These are phyloP conservation scores for Dexiosoma caninum DNA, from an alignment of 2,888 invertebrate species.

Conservation along the genomic window DNA sequence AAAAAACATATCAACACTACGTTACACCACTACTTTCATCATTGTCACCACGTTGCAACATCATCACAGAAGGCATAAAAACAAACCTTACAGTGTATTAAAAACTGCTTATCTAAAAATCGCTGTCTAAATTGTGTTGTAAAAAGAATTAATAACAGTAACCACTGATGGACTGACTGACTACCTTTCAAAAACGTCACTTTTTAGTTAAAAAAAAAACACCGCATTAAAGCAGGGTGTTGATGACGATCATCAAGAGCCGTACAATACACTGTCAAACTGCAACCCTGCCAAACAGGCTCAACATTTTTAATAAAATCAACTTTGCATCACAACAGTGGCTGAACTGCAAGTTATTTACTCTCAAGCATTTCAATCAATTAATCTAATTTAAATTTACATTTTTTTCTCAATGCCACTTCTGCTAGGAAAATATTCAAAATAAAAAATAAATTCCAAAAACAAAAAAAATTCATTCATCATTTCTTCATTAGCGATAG, in stretches of 20 bases:
- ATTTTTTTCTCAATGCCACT: slow-evolving; percentile 53
- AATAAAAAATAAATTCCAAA: not conserved
- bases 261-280: slow-evolving; percentile 1
- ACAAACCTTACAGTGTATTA: slow-evolving; percentile 1
- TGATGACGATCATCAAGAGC: slow-evolving; percentile 52
- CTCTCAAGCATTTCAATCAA: slow-evolving; percentile 72
- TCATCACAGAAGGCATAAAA: slow-evolving; percentile 31
- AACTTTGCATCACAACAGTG: not conserved
- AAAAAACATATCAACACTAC: slow-evolving; percentile 52
- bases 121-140: slow-evolving; percentile 46
- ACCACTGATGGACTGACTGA: slow-evolving; percentile 52
- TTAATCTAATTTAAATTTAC: slow-evolving; percentile 76
- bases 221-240: slow-evolving; percentile 50
- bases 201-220: slow-evolving; percentile 40
- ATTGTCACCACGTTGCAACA: not conserved
- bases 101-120: slow-evolving; percentile 15
- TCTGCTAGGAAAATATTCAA: slow-evolving; percentile 38
- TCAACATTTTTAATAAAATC: not conserved
- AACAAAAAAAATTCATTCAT: slow-evolving; percentile 24
- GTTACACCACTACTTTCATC: slow-evolving; percentile 44
- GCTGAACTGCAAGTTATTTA: slow-evolving; percentile 43
- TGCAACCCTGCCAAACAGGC: not conserved
- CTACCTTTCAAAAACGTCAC: slow-evolving; percentile 57
- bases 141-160: slow-evolving; percentile 60
- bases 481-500: slow-evolving; percentile 43